phyloP scores from a whole-genome alignment of 2,888 invertebrate genomes.

The Dinocampus coccinellae region DNA sequence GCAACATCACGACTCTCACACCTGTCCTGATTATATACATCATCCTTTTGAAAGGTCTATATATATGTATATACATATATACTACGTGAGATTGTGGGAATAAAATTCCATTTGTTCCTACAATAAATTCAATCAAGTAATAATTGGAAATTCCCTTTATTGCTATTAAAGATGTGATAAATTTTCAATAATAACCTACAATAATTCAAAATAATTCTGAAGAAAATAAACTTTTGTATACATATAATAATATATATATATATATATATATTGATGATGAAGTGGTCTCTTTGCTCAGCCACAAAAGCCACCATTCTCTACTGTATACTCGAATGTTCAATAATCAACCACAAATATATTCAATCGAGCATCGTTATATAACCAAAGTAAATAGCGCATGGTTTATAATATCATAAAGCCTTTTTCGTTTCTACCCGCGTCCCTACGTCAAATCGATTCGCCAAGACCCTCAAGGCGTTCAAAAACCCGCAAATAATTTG shows the following conservation, averaged over 20 bases:
- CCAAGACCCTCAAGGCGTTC: constrained; percentile 28
- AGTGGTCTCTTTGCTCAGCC: background rate
- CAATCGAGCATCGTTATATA: constrained; percentile 20
- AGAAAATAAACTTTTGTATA: background rate
- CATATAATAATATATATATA: background rate
- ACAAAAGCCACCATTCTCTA: constrained; percentile 26
- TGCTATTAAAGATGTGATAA: background rate
- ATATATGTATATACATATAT: no score
- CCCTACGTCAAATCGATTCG: constrained; percentile 21
- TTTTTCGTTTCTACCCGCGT: no score
- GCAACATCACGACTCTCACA: background rate
- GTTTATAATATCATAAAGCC: constrained; percentile 18
- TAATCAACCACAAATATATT: constrained; percentile 16
- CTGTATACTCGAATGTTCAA: background rate
- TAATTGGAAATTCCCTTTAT: background rate
- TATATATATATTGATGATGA: background rate
- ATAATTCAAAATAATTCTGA: background rate
- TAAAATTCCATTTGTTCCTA: no score
- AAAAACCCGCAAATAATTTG: constrained; percentile 32
- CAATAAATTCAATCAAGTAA: no score
- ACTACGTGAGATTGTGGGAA: no score
- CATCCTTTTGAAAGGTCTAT: no score
- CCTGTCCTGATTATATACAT: no score
- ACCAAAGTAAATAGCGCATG: constrained; percentile 6
- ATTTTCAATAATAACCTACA: background rate